Evolutionary conservation across 2,888 invertebrate species (phyloP).

Genomic region (Heliconius aoede): DNA sequence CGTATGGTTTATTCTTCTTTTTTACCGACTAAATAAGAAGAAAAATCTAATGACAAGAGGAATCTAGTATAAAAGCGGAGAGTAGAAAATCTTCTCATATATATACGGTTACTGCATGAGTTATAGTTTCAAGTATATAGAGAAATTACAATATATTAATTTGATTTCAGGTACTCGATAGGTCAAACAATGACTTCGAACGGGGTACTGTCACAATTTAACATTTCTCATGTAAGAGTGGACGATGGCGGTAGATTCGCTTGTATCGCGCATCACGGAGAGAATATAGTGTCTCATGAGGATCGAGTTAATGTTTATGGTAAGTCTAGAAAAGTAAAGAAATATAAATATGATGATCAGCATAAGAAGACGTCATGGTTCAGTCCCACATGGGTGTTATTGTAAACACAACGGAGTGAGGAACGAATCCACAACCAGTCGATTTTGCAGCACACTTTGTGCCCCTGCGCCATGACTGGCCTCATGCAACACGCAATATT

Average conservation of each 20-base stretch:
- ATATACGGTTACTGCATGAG: no score
- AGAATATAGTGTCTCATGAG: constrained; percentile 61
- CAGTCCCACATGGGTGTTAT: no score
- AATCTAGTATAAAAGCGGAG: neutral
- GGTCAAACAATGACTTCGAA: constrained; percentile 72
- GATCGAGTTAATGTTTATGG: constrained; percentile 83
- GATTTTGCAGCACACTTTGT: no score
- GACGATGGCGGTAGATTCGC: constrained; percentile 86
- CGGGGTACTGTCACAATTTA: constrained; percentile 73
- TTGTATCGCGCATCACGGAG: constrained; percentile 80
- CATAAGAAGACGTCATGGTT: no score
- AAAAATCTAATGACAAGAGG: neutral
- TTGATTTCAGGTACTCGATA: constrained; percentile 63
- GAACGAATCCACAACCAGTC: no score
- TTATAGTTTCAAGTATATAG: no score
- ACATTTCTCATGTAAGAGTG: constrained; percentile 81
- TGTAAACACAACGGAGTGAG: no score
- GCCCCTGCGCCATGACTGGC: no score
- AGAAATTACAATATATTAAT: neutral
- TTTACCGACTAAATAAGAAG: no score
- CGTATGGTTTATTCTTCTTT: no score
- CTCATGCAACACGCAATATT: neutral
- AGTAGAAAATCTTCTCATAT: neutral
- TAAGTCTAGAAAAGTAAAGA: constrained; percentile 51
- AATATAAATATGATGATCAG: no score